A percentile compares a stretch with the other conserved stretches of the same genome.
Evolutionary conservation across 2,797 vertebrate species (phyloP).

Genomic region (Tenualosa thibaudeaui): DNA sequence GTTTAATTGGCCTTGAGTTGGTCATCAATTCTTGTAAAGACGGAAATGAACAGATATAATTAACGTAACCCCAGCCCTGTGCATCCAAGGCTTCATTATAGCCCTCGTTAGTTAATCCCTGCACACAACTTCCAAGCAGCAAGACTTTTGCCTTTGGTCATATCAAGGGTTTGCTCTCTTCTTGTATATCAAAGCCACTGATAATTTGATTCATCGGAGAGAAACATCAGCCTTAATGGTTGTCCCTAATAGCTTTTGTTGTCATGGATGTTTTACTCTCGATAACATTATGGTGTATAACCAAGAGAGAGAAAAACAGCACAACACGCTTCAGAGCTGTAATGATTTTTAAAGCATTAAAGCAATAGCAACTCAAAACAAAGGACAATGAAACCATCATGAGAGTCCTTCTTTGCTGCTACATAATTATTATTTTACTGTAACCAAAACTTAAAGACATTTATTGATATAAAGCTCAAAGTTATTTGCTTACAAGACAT

Average conservation of each 20-base stretch:
- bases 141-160: not conserved
- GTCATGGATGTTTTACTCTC: not conserved
- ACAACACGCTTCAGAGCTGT: not conserved
- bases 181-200: constrained; percentile 4
- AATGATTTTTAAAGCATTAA: not conserved
- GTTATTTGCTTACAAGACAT: constrained; percentile 40
- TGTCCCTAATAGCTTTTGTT: not conserved
- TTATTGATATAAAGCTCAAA: not conserved
- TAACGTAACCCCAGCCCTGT: not conserved
- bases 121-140: not conserved
- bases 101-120: not conserved
- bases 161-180: not conserved
- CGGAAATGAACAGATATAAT: constrained; percentile 10
- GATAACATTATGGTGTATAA: not conserved
- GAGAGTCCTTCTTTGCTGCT: not conserved
- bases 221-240: constrained; percentile 3
- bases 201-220: not conserved
- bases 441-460: not conserved
- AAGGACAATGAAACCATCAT: not conserved
- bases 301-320: not conserved
- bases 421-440: not conserved
- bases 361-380: not conserved
- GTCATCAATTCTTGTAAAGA: constrained; percentile 18
- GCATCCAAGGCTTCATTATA: constrained; percentile 15
- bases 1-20: constrained; percentile 17